Conservation (phyloP, 2,888 invertebrate species). For the Glaucopsyche alexis region DNA sequence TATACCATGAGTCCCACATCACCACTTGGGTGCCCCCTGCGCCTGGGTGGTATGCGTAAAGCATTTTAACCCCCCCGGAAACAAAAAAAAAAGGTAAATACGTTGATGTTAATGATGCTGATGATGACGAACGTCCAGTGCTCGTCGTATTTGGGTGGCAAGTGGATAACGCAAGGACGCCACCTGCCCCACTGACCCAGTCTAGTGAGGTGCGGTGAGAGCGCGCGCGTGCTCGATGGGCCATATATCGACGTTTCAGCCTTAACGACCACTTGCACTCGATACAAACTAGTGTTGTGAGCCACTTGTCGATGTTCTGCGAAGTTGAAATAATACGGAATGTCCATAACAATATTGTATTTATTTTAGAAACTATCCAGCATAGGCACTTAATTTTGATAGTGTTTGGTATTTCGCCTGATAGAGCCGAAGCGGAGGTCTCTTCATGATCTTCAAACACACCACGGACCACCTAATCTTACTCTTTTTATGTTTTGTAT, state of each 20-base stretch:
- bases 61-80: too few relatives aligned
- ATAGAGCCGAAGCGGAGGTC: too few relatives aligned
- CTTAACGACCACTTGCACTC: constrained; percentile 56
- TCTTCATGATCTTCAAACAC: too few relatives aligned
- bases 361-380: too few relatives aligned
- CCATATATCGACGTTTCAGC: constrained; percentile 60
- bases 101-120: neutral
- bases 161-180: constrained; percentile 34
- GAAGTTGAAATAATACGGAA: neutral
- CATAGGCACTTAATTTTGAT: too few relatives aligned
- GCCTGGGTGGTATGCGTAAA: too few relatives aligned
- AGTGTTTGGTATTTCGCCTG: too few relatives aligned
- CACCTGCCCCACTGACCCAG: constrained; percentile 48
- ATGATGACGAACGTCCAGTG: neutral
- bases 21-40: too few relatives aligned
- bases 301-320: constrained; percentile 29
- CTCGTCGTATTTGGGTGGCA: constrained; percentile 18
- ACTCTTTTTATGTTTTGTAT: too few relatives aligned
- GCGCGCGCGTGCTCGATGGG: constrained; percentile 71
- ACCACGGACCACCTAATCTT: too few relatives aligned
- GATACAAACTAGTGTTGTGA: constrained; percentile 36
- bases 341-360: neutral
- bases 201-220: constrained; percentile 51
- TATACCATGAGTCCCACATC: too few relatives aligned
- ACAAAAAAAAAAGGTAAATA: too few relatives aligned